Evolutionary conservation across 1,140 invertebrate species (phyloP).

Genomic region (Calephelis virginiensis): DNA sequence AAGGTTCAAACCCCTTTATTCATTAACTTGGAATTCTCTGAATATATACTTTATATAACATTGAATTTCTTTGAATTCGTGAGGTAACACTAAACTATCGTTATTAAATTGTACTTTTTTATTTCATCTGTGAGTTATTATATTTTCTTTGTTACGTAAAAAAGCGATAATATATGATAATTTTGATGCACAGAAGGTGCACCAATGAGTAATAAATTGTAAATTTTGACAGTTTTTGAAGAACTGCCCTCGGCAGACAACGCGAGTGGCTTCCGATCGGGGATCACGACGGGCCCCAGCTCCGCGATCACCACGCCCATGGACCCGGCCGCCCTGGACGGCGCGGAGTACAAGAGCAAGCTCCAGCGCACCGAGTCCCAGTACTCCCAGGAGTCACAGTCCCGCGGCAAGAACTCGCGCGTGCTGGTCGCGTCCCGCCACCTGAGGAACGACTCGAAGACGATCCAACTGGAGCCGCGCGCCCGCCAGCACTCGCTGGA

Average conservation of each 20-base stretch:
- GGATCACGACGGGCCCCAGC: conserved; percentile 61
- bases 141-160: not conserved
- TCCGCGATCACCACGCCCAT: conserved; percentile 65
- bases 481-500: conserved; percentile 44
- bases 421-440: conserved; percentile 79
- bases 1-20: too few species aligned
- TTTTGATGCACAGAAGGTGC: too few species aligned
- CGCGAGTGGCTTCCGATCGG: conserved; percentile 69
- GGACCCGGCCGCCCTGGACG: conserved; percentile 41
- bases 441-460: conserved; percentile 80
- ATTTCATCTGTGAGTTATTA: too few species aligned
- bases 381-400: conserved; percentile 64
- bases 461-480: conserved; percentile 79
- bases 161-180: too few species aligned
- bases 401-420: conserved; percentile 56
- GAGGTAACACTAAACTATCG: too few species aligned
- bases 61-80: too few species aligned
- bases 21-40: too few species aligned
- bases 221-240: conserved; percentile 80
- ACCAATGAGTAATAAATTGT: not conserved
- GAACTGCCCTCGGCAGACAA: conserved; percentile 79
- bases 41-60: too few species aligned
- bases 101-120: too few species aligned
- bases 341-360: conserved; percentile 35
- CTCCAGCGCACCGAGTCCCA: conserved; percentile 71